Evolutionary conservation across 2,888 invertebrate genomes (phyloP), one percentile per base, ranked within the genome.

Genomic region (Mythimna ferrago): DNA sequence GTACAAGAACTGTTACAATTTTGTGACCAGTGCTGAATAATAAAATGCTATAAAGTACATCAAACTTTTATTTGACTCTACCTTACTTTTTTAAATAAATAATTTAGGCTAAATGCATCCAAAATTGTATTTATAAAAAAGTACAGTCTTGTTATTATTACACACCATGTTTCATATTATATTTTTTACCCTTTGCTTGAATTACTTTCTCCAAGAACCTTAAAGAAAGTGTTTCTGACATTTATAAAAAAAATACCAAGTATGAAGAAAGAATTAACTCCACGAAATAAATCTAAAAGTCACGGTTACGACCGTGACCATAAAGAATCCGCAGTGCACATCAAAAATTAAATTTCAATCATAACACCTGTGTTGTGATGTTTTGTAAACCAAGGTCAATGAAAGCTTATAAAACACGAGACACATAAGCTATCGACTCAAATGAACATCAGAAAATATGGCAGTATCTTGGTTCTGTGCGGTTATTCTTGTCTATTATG

Each of bases 331-430:
- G 86, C 86, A 87, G 87, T 81, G 81, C 67, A 87, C 89, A 95
- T 96, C 88, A 94, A 96, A 93, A 90, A 96, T 95, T 89, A 89
- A 94, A 91, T 92, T 93, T 90, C 94, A 96, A 96, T 96, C 95
- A 95, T 92, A 93, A 86, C 96, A 96, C 96, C 95, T 96, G 96
- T 81, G 83, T 71, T 78, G 78, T 90, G 89, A 90, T 89, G 89
- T 93, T 93, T 84, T 74, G 84, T 75, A 81, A 79, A 81, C 79
- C 91, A 93, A 93, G 94, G 94, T 90, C 89, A 78, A 76, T 53
- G 81, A 82, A 85, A 81, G 44, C 68, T 38, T 92, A 93, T 93
- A 95, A 92, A 94, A 92, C 89, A 83, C 68, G 61, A 71, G 44
- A 74, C 69, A 73, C 51, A 6, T 66, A 35, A 44, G 9, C 16